Percentiles rank a stretch among this genome's conserved stretches.
Evolutionary conservation across 2,113 vertebrate genomes (phyloP).

Genomic region (Albula goreensis): DNA sequence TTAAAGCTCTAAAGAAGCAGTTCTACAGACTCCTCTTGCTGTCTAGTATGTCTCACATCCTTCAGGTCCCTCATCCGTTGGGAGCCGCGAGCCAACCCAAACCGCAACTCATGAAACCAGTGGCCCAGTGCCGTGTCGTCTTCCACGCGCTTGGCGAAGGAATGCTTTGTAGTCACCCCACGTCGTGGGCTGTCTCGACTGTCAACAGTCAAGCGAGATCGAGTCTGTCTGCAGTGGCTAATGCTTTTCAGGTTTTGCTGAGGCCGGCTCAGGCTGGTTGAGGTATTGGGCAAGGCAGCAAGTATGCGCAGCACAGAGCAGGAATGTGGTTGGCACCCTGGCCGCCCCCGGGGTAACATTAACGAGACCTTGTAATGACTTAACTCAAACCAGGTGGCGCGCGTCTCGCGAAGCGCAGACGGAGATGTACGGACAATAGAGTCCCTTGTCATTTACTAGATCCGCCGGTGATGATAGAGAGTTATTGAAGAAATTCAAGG

Average conservation of each 20-base stretch:
- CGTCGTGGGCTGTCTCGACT: not conserved
- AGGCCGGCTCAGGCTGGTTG: conserved; percentile 56
- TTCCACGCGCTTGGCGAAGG: not conserved
- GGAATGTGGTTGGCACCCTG: conserved; percentile 62
- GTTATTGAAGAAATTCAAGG: conserved; percentile 44
- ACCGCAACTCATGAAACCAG: conserved; percentile 20
- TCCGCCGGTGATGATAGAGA: conserved; percentile 30
- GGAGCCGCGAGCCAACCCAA: not conserved
- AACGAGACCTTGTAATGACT: conserved; percentile 62
- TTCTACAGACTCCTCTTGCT: conserved; percentile 15
- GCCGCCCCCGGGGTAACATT: conserved; percentile 47
- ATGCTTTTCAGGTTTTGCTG: conserved; percentile 46
- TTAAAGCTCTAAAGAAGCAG: conserved; percentile 47
- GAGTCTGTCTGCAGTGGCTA: conserved; percentile 29
- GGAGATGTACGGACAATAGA: conserved; percentile 47
- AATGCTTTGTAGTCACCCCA: not conserved
- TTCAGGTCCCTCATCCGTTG: conserved; percentile 18
- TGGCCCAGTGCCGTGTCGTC: not conserved
- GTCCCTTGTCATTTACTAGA: conserved; percentile 43
- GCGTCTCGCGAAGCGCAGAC: conserved; percentile 34
- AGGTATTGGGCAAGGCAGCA: conserved; percentile 49
- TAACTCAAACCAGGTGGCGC: conserved; percentile 61
- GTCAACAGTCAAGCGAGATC: not conserved
- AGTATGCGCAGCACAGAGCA: conserved; percentile 57
- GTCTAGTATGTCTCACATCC: not conserved